Evolutionary conservation across 1,140 invertebrate genomes (phyloP).

Genomic region (Drosophila ambigua): DNA sequence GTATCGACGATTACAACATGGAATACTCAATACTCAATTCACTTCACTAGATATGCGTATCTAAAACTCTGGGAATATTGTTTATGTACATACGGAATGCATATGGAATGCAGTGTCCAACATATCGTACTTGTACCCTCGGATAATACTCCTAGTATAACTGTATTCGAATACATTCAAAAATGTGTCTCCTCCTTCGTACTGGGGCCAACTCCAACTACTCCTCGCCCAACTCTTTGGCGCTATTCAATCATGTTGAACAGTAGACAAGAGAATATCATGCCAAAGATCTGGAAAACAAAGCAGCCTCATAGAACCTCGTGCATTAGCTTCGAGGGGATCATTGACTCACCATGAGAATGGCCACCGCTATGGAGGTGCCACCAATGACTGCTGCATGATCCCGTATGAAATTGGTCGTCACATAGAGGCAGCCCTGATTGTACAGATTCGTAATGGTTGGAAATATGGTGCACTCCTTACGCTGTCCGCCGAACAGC

Average conservation of each 20-base stretch:
- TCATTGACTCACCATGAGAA: slow-evolving; percentile 86
- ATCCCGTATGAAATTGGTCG: slow-evolving; percentile 88
- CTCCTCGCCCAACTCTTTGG: slow-evolving; percentile 28
- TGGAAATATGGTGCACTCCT: slow-evolving; percentile 86
- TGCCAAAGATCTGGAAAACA: slow-evolving; percentile 85
- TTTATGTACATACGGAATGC: slow-evolving; percentile 51
- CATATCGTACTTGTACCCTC: slow-evolving; percentile 37
- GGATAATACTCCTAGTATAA: slow-evolving; percentile 69
- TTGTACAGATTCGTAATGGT: slow-evolving; percentile 88
- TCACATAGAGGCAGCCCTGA: slow-evolving; percentile 89
- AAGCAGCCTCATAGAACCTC: neutral
- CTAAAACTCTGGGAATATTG: slow-evolving; percentile 9
- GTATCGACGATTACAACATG: slow-evolving; percentile 21
- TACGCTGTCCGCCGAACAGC: slow-evolving; percentile 87
- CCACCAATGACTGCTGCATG: slow-evolving; percentile 92
- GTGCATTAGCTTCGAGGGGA: neutral
- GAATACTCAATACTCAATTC: slow-evolving; percentile 32
- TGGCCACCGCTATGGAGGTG: slow-evolving; percentile 91
- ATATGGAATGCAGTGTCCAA: slow-evolving; percentile 39
- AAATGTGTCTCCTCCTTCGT: slow-evolving; percentile 50
- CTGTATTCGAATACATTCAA: slow-evolving; percentile 28
- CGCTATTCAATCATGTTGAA: slow-evolving; percentile 89
- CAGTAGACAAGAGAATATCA: slow-evolving; percentile 89
- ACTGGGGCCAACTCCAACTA: slow-evolving; percentile 7
- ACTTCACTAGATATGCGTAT: slow-evolving; percentile 23